Evolutionary conservation across 2,888 invertebrate genomes (phyloP), one percentile per base, ranked within the genome.

Genomic region (Drosophila heteroneura): DNA sequence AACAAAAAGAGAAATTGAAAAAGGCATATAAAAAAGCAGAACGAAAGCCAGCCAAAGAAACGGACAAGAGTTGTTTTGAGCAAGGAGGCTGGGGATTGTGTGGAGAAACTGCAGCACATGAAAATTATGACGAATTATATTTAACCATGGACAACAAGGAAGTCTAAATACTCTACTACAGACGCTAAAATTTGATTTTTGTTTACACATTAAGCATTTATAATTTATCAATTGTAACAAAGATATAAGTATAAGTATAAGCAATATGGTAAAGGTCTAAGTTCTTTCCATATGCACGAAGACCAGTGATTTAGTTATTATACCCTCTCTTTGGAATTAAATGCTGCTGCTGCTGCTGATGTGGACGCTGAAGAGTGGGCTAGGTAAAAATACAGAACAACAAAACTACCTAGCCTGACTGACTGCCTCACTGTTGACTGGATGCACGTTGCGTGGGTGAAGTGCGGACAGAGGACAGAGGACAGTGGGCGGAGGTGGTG

Each of bases 311-410:
- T 32, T 44, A 68, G 56, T 28, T 44, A 57, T 35, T 61, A 69
- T 62, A 61, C 66, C 59, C 72, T 28, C 10, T 30, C 32, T 44
- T 14, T 56, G 1, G 19, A 39, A 51, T 47, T 41, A 53, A 52
- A 44, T 51, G 60, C 62, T 70, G 69, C 5, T 47, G 16, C 14
- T 22, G 47, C 58, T 62, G 65, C 26, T 65, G 67, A 68, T 72
- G 58, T 66, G 79, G 51, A 69, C 66, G 70, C 32, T 67, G 64
- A 73, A 61, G 66, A 77, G 70, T 72, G 69, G 79, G 71, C 66
- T 78, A 75, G 90, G 90, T 85, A 89, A 89, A 83, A 81, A 89
- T 81, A 73, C 68, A 70, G 76, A 79, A 62, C 72, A 83, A 76
- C 81, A 73, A 73, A 67, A 80, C 82, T 81, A 35, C 35, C 35